Evolutionary conservation across 2,113 vertebrate species (phyloP).

Genomic region (Poecilia latipinna): DNA sequence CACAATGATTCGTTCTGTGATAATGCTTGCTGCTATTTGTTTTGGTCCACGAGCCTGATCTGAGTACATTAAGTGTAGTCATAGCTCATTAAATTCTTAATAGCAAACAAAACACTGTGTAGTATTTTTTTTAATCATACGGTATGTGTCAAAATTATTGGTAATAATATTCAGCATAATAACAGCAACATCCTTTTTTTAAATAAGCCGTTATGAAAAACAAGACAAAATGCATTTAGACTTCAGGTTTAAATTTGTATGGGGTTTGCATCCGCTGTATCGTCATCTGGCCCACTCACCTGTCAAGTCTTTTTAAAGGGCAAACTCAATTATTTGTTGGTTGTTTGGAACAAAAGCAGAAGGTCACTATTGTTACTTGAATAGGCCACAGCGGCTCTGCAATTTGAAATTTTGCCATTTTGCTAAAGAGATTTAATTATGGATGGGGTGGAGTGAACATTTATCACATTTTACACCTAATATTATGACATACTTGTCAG

Average conservation of each 20-base stretch:
- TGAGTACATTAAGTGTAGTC: constrained; percentile 47
- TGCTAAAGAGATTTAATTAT: constrained; percentile 72
- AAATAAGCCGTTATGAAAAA: constrained; percentile 12
- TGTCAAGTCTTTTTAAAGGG: constrained; percentile 57
- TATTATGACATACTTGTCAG: constrained; percentile 84
- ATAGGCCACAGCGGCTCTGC: constrained; percentile 40
- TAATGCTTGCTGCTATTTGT: constrained; percentile 43
- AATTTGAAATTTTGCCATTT: constrained; percentile 67
- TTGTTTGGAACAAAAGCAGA: constrained; percentile 66
- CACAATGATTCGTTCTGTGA: constrained; percentile 44
- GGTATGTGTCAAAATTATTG: constrained; percentile 14
- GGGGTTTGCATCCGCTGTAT: constrained; percentile 15
- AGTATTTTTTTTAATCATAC: constrained; percentile 15
- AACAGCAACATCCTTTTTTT: constrained; percentile 7
- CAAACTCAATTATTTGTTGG: constrained; percentile 57
- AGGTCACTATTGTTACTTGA: constrained; percentile 70
- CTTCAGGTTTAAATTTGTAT: constrained; percentile 17
- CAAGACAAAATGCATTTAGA: constrained; percentile 2
- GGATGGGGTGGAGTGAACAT: constrained; percentile 70
- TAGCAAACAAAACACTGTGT: constrained; percentile 42
- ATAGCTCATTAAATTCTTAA: constrained; percentile 53
- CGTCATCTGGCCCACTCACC: constrained; percentile 29
- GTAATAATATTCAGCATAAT: constrained; percentile 13
- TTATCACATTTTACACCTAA: constrained; percentile 78
- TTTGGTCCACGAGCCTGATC: constrained; percentile 39